phyloP scores from a whole-genome alignment of 1,140 invertebrate genomes.

The Rhizoglyphus robini region DNA sequence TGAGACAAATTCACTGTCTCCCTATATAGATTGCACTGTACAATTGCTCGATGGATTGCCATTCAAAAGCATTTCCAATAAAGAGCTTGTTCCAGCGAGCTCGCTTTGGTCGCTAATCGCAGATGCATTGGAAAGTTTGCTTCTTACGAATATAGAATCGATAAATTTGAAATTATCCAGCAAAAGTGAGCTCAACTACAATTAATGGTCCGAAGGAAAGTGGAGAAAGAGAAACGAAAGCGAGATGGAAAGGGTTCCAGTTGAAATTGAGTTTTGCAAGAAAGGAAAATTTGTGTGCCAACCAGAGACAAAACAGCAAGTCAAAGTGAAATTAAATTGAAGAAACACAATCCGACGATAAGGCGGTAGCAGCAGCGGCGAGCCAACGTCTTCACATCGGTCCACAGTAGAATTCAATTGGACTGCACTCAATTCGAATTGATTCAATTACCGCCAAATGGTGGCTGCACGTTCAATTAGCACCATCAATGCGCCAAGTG shows the following conservation, averaged over 20 bases:
- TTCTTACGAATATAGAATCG: background rate
- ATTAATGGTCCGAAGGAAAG: background rate
- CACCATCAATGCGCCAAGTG: background rate
- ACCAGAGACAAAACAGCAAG: background rate
- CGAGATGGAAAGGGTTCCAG: background rate
- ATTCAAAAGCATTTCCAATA: too few species aligned
- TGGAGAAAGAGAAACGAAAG: background rate
- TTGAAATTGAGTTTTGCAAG: too few species aligned
- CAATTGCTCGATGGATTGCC: too few species aligned
- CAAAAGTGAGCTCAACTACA: background rate
- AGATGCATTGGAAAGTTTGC: background rate
- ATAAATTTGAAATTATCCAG: conserved; percentile 4
- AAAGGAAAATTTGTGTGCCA: too few species aligned
- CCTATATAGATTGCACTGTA: background rate
- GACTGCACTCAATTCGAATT: background rate
- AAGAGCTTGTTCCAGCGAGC: too few species aligned
- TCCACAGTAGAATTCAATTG: background rate
- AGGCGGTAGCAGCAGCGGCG: background rate
- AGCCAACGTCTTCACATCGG: too few species aligned
- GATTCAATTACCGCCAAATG: conserved; percentile 3
- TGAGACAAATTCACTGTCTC: background rate
- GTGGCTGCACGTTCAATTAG: background rate
- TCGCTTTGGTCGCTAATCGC: background rate
- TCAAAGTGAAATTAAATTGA: background rate
- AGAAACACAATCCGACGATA: background rate